Evolutionary conservation across 2,797 vertebrate species (phyloP), one percentile per base, ranked within the genome.

Genomic region (Meda fulgida): DNA sequence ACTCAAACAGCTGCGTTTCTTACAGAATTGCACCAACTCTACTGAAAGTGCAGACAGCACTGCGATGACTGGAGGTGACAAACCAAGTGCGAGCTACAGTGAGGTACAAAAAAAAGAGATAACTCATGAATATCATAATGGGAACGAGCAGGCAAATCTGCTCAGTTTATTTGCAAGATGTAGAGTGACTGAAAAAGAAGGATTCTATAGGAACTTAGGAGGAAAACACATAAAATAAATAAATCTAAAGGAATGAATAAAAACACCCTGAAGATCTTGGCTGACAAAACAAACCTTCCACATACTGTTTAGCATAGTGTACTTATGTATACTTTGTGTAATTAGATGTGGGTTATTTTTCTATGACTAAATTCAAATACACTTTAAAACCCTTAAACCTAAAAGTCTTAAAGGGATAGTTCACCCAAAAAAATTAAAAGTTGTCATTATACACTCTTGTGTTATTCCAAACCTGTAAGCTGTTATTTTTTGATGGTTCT

Each of bases 71-170:
- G 65, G 66, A 71, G 72, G 80, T 89, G 85, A 85, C 72, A 85
- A 85, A 67, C 60, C 81, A 84, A 84, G 83, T 85, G 75, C 85
- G 19, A 81, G 73, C 36, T 46, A 81, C 29, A 48, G 79, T 72
- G 73, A 71, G 63, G 83, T 55, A 73, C 38, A 67, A 85, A 85
- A 85, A 83, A 79, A 65, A 85, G 77, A 66, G 77, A 73, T 80
- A 85, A 71, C 87, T 89, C 85, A 86, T 87, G 89, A 88, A 88
- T 88, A 89, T 85, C 80, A 85, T 80, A 88, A 85, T 73, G 51
- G 80, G 72, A 58, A 82, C 76, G 81, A 86, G 81, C 79, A 58
- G 48, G 78, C 83, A 86, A 85, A 87, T 83, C 86, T 80, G 88
- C 86, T 87, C 66, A 84, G 78, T 84, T 87, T 89, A 79, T 65